Percentiles rank a stretch among this genome's conserved stretches.
phyloP scores from a whole-genome alignment of 2,113 vertebrate genomes.

The Oreotrochilus melanogaster region DNA sequence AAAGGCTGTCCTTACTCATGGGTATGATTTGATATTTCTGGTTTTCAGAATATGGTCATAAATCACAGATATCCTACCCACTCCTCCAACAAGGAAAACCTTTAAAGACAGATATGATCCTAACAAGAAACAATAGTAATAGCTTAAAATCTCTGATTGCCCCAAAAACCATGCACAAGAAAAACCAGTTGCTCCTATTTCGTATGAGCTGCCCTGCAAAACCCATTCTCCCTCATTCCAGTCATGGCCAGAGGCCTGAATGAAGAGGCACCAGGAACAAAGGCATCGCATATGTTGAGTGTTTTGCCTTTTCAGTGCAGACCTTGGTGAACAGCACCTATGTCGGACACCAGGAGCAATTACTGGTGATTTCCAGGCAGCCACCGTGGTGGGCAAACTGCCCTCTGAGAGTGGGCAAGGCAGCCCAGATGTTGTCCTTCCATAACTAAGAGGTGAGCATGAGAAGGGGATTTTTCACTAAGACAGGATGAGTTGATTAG shows the following conservation, averaged over 20 bases:
- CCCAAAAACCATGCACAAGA: background rate
- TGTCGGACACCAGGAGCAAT: background rate
- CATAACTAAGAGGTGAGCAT: background rate
- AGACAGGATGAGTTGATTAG: background rate
- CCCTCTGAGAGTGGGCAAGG: background rate
- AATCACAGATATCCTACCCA: background rate
- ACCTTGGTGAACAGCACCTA: background rate
- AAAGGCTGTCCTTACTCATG: background rate
- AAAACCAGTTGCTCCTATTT: background rate
- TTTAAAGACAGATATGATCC: background rate
- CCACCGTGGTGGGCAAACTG: background rate
- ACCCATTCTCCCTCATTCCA: background rate
- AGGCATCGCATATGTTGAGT: rapidly evolving
- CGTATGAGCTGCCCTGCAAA: background rate
- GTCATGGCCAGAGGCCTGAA: background rate
- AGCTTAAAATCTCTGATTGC: background rate
- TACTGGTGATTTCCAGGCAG: background rate
- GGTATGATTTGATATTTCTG: background rate
- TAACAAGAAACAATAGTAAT: background rate
- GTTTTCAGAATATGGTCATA: background rate
- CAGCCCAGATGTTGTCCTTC: background rate
- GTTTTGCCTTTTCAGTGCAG: background rate
- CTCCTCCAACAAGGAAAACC: background rate
- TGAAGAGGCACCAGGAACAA: background rate
- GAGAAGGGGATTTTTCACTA: background rate